Evolutionary conservation across 2,888 invertebrate genomes (phyloP).

Genomic region (Ceramica pisi): DNA sequence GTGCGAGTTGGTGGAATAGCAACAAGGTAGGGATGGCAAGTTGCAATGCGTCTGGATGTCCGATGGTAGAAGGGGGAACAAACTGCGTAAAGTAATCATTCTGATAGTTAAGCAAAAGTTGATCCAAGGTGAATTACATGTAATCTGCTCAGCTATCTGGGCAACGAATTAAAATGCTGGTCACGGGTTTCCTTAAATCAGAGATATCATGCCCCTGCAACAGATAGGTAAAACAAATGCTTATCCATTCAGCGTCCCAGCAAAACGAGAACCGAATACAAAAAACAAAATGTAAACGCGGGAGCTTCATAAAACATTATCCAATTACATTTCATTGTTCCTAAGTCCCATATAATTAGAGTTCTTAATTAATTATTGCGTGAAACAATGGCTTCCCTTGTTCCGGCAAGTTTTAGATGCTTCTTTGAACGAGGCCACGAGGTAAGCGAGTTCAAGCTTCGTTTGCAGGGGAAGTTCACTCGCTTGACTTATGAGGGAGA

Average conservation of each 20-base stretch:
- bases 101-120: no score
- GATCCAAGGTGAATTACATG: no score
- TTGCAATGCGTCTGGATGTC: no score
- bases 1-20: no score
- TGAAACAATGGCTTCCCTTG: constrained; percentile 55
- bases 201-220: constrained; percentile 1
- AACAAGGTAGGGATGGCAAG: no score
- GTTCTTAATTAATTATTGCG: constrained; percentile 61
- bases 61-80: no score
- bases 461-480: background rate
- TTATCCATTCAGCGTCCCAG: constrained; percentile 16
- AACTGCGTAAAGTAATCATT: no score
- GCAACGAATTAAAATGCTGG: background rate
- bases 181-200: background rate
- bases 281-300: constrained; percentile 40
- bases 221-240: constrained; percentile 20
- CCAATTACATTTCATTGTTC: constrained; percentile 53
- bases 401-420: constrained; percentile 38
- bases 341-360: constrained; percentile 57
- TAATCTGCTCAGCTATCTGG: background rate
- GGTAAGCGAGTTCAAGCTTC: constrained; percentile 19
- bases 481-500: background rate
- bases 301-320: constrained; percentile 45
- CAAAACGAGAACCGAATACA: constrained; percentile 18
- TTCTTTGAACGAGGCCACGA: constrained; percentile 39